Conservation (phyloP, 1,140 invertebrate genomes). For the Zaprionus vittiger region DNA sequence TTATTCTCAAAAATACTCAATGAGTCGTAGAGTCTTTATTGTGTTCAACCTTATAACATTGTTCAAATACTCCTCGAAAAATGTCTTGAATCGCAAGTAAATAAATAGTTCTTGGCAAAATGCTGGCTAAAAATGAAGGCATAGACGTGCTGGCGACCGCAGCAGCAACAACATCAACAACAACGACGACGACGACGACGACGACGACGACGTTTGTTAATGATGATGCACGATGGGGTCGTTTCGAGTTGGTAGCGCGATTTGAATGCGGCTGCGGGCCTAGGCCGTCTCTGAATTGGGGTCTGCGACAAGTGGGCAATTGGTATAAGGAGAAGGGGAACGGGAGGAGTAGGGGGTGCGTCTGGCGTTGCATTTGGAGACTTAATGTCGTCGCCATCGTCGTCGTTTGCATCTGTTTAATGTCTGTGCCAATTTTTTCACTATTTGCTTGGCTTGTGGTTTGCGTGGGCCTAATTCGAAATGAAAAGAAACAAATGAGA, state of each 20-base stretch:
- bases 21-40: too few species aligned
- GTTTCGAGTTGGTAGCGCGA: background rate
- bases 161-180: slow-evolving; percentile 26
- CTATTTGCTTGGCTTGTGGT: slow-evolving; percentile 6
- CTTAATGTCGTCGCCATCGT: slow-evolving; percentile 23
- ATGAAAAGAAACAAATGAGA: slow-evolving; percentile 3
- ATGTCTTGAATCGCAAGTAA: slow-evolving; percentile 13
- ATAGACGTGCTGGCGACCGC: slow-evolving; percentile 47
- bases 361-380: slow-evolving; percentile 37
- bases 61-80: background rate
- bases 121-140: slow-evolving; percentile 35
- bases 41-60: background rate
- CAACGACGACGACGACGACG: background rate
- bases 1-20: too few species aligned
- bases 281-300: slow-evolving; percentile 27
- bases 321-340: slow-evolving; percentile 13
- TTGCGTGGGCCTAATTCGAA: slow-evolving; percentile 34
- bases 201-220: slow-evolving; percentile 36
- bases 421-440: slow-evolving; percentile 40
- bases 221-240: slow-evolving; percentile 49
- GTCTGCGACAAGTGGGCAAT: slow-evolving; percentile 43
- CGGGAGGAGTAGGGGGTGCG: background rate
- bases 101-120: slow-evolving; percentile 51
- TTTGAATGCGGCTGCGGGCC: slow-evolving; percentile 1
- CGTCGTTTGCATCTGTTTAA: slow-evolving; percentile 43